A percentile compares a stretch with the other conserved stretches of the same genome.
phyloP scores from a whole-genome alignment of 1,140 invertebrate species.

The Mycetomoellerius zeteki region DNA sequence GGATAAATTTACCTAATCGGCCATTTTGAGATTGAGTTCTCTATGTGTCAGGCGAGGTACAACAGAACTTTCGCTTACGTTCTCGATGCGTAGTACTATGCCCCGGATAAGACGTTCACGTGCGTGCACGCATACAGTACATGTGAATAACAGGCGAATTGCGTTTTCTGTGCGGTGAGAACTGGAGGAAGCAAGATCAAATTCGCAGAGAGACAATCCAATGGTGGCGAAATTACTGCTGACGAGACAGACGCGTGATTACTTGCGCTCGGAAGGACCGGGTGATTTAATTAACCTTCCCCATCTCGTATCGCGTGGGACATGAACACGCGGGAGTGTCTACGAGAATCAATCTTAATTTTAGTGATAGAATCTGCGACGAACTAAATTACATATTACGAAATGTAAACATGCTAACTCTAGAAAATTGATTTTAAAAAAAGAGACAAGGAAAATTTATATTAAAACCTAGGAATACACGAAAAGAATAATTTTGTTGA shows the following conservation, averaged over 20 bases:
- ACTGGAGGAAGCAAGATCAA: neutral
- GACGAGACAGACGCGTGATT: neutral
- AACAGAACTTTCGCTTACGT: constrained; percentile 77
- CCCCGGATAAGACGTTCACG: constrained; percentile 39
- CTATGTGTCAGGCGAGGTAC: constrained; percentile 67
- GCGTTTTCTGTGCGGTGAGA: constrained; percentile 11
- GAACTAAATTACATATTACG: neutral
- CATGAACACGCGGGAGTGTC: neutral
- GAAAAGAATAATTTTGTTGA: neutral
- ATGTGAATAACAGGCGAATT: neutral
- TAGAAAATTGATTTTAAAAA: neutral
- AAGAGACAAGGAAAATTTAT: neutral
- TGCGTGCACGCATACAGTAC: constrained; percentile 8
- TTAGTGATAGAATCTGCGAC: neutral
- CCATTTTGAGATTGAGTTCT: constrained; percentile 58
- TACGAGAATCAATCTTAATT: constrained; percentile 2
- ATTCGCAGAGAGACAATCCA: neutral
- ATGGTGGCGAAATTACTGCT: neutral
- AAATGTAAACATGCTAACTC: neutral
- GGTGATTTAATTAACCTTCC: neutral
- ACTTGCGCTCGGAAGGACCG: neutral
- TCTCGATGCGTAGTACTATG: constrained; percentile 24
- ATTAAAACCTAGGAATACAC: neutral
- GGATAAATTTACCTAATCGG: neutral
- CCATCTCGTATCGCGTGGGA: neutral